Percentiles rank a stretch among this genome's conserved stretches.
Conservation (phyloP, 2,797 vertebrate species). For the Lepus townsendii region DNA sequence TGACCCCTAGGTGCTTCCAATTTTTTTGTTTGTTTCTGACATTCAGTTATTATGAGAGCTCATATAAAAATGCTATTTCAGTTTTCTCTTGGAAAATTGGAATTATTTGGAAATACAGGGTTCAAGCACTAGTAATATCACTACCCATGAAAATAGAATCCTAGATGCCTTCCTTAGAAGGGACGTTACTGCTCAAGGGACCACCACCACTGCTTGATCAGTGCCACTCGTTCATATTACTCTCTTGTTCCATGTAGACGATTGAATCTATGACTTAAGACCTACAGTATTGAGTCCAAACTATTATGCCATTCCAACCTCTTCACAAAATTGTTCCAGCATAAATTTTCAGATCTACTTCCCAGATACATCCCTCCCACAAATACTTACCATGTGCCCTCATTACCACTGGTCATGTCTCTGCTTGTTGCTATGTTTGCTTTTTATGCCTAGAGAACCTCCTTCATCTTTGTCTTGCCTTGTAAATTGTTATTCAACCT, state of each 20-base stretch:
- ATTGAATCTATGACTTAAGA: neutral
- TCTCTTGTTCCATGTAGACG: neutral
- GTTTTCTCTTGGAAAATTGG: slow-evolving; percentile 9
- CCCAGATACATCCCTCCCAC: neutral
- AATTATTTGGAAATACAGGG: neutral
- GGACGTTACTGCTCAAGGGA: neutral
- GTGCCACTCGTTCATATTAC: neutral
- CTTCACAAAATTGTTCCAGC: neutral
- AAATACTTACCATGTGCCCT: neutral
- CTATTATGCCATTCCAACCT: neutral
- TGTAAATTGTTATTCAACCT: neutral
- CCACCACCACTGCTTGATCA: neutral
- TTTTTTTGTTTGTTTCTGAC: neutral
- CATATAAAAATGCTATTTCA: neutral
- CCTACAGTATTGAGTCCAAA: neutral
- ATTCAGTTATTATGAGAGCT: neutral
- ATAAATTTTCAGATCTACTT: neutral
- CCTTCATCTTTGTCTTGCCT: neutral
- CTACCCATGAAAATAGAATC: neutral
- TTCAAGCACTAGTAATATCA: neutral
- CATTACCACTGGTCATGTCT: neutral
- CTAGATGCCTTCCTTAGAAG: neutral
- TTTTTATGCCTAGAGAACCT: neutral
- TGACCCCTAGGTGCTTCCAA: neutral
- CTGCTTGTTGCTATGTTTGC: neutral